Conservation (phyloP, 2,113 vertebrate genomes). For the Toxotes jaculatrix region DNA sequence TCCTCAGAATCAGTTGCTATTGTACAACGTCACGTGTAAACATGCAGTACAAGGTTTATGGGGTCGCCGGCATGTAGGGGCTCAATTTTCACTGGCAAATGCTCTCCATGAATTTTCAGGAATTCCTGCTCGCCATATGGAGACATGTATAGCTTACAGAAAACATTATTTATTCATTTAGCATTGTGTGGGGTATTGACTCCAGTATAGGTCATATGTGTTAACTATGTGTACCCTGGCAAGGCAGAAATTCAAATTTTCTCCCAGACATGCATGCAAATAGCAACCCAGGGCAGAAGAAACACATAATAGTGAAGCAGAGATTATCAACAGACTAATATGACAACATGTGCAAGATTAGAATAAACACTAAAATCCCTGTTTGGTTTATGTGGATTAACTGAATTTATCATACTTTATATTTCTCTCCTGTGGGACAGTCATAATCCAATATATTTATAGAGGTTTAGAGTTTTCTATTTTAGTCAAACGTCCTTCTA, state of each 20-base stretch:
- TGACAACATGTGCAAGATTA: neutral
- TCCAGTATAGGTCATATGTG: neutral
- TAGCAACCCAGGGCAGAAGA: neutral
- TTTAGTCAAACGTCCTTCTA: neutral
- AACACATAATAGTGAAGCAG: neutral
- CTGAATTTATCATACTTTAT: slow-evolving; percentile 15
- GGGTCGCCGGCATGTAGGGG: slow-evolving; percentile 6
- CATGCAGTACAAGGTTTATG: slow-evolving; percentile 15
- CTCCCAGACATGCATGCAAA: neutral
- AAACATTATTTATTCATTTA: slow-evolving; percentile 35
- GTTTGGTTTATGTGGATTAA: slow-evolving; percentile 2
- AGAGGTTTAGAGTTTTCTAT: slow-evolving; percentile 1
- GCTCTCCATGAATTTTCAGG: neutral
- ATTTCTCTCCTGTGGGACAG: neutral
- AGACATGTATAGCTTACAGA: slow-evolving; percentile 14
- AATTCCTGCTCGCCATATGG: neutral
- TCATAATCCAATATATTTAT: neutral
- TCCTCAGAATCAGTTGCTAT: slow-evolving; percentile 30
- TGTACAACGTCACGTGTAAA: slow-evolving; percentile 51
- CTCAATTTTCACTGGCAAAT: slow-evolving; percentile 30
- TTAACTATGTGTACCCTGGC: neutral
- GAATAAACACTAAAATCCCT: neutral
- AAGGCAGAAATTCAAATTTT: neutral
- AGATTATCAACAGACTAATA: neutral
- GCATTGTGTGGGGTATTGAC: neutral